Evolutionary conservation across 2,797 vertebrate species (phyloP), one percentile per base, ranked within the genome.

Genomic region (Chelon auratus): DNA sequence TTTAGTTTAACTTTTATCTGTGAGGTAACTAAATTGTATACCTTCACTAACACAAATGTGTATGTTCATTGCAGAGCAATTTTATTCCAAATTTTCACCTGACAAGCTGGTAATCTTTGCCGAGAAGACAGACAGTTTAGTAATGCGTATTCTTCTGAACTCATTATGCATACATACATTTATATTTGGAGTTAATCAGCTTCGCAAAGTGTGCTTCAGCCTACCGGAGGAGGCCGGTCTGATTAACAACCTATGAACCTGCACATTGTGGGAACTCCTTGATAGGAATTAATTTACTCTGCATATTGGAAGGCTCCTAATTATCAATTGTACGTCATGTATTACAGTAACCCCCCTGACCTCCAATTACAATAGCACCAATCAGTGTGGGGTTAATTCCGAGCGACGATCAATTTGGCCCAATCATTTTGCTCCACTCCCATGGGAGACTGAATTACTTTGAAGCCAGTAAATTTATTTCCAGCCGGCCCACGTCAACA

Each of bases 351-450:
- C 88, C 87, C 18, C 36, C 37, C 68, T 74, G 88, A 89, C 87
- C 90, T 88, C 76, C 82, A 84, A 83, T 93, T 92, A 93, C 82
- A 89, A 88, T 78, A 77, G 82, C 75, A 45, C 89, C 87, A 90
- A 90, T 93, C 89, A 86, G 79, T 90, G 84, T 61, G 68, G 87
- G 87, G 85, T 93, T 91, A 91, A 92, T 91, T 90, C 80, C 68
- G 17, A 76, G 78, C 30, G 73, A 80, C 72, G 61, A 94, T 91
- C 81, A 90, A 88, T 93, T 89, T 93, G 80, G 77, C 82, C 85
- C 83, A 87, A 87, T 90, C 84, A 85, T 86, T 85, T 85, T 58
- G 77, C 83, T 73, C 58, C 69, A n/a, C 75, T 92, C 88, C 83
- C 85, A 59, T 69, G 82, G 85, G 78, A 76, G 88, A 77, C 65